Conservation (phyloP, 2,888 invertebrate species). For the Cantharis flavilabris region DNA sequence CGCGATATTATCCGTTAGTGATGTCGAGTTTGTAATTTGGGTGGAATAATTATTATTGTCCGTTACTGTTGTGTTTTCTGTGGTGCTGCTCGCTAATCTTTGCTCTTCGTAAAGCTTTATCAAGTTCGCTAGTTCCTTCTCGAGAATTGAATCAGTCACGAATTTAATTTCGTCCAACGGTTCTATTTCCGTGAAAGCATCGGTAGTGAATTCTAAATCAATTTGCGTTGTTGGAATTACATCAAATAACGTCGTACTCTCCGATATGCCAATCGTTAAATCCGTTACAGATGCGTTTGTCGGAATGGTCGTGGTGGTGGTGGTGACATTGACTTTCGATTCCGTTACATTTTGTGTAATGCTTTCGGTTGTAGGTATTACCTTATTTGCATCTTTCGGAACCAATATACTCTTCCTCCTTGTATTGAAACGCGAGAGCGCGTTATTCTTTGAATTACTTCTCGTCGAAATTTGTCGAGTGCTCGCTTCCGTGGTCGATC, state of each 20-base stretch:
- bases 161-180: not conserved
- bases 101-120: not conserved
- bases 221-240: not conserved
- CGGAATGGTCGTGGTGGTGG: not conserved
- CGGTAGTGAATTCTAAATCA: not conserved
- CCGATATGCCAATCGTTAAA: not conserved
- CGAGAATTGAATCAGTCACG: not conserved
- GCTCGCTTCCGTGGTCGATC: constrained; percentile 2
- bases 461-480: not conserved
- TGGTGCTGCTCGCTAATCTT: not conserved
- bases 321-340: not conserved
- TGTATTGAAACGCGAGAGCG: not conserved
- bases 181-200: not conserved
- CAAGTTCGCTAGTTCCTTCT: not conserved
- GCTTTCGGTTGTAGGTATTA: not conserved
- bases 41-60: no score
- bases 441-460: not conserved
- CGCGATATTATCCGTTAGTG: not conserved
- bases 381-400: not conserved
- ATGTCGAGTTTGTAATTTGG: not conserved
- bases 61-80: not conserved
- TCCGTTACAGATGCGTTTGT: not conserved
- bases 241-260: not conserved
- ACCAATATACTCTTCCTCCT: not conserved
- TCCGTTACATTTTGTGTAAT: not conserved